Evolutionary conservation across 1,140 invertebrate species (phyloP), one percentile per base, ranked within the genome.

Genomic region (Centruroides sculpturatus): DNA sequence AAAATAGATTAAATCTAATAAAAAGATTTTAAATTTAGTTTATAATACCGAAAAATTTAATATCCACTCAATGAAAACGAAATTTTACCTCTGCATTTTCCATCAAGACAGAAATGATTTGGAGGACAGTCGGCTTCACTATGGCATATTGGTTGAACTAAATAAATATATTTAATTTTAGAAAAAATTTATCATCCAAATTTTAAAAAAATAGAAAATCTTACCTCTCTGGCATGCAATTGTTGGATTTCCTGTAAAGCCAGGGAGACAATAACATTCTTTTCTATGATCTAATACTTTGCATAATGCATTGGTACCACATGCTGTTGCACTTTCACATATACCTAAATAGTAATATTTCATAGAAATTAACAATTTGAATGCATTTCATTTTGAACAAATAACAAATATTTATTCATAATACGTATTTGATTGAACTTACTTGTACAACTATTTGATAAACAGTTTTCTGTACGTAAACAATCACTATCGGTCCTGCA

Each of bases 121-220:
- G 92, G 75, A 80, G 92, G 92, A 70, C 90, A 93, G 68, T 93
- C 90, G 66, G 92, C 89, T 70, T 92, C 87, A 1, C 90, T 80
- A 56, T 87, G 81, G 68, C 91, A 94, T 3, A 57, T 59, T 47
- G 66, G 67, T 53, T 68, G 83, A 85, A 68, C 87, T 64, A 23
- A 41, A 60, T 55, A 12, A 35, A 13, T 0, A 66, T 83, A 82
- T 0, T 82, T 81, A 64, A 86, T 80, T 6, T 70, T 68, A 70
- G 89, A 94, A 0, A 89, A 41, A 41, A 41, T 41, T 8, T 41
- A 88, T 85, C 61, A 85, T 79, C 69, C 89, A 92, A 59, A 86
- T 81, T 69, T 87, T 77, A 67, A 91, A 88, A 4, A 6, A 41
- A 6, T 41, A 80, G 79, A 66, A 89, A 93, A 11, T 83, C 84